phyloP scores from a whole-genome alignment of 1,140 invertebrate species.

The Araneus ventricosus region DNA sequence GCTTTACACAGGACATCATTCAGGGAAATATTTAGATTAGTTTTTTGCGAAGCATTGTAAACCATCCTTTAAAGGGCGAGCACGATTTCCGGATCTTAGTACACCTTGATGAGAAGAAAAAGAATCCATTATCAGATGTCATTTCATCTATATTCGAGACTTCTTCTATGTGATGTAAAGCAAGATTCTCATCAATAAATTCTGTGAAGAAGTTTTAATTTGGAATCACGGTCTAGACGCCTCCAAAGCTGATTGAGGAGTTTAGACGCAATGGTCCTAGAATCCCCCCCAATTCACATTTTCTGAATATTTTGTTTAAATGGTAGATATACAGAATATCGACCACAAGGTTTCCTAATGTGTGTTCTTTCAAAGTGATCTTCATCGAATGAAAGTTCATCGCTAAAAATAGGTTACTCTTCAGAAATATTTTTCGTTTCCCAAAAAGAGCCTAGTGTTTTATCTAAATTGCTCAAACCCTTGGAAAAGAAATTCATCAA shows the following conservation, averaged over 20 bases:
- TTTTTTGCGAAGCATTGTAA: no score
- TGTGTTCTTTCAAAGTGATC: background rate
- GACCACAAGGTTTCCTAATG: background rate
- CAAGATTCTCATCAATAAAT: background rate
- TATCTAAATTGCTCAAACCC: background rate
- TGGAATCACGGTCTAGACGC: background rate
- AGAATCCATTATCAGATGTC: no score
- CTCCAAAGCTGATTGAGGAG: background rate
- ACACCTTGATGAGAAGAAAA: no score
- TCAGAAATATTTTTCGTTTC: background rate
- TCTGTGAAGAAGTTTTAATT: background rate
- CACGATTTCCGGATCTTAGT: no score
- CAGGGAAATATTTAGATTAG: no score
- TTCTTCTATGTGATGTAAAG: background rate
- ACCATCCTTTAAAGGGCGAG: no score
- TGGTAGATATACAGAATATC: background rate
- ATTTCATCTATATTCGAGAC: no score
- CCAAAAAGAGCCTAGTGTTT: background rate
- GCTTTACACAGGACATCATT: no score
- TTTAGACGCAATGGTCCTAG: no score
- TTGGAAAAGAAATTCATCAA: background rate
- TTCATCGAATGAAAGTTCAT: background rate
- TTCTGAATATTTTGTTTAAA: no score
- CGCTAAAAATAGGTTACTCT: background rate
- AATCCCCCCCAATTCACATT: no score